These are phyloP conservation scores for Hemithea aestivaria DNA, from an alignment of 2,888 invertebrate species.

Conservation along the genomic window DNA sequence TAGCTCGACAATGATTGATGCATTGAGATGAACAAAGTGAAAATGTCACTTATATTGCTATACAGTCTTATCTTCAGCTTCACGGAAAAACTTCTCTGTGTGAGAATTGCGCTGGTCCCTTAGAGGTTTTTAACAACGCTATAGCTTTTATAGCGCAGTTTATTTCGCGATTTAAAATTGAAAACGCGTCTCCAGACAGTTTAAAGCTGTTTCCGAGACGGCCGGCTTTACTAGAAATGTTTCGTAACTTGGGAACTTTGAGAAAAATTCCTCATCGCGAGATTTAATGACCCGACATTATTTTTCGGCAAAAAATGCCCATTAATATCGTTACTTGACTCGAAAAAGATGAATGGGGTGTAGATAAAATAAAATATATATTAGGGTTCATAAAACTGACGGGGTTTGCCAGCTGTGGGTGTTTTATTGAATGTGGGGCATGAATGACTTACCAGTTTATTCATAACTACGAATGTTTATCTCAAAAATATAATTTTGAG, in stretches of 20 bases:
- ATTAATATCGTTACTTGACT: conserved; percentile 39
- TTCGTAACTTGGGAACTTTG: conserved; percentile 16
- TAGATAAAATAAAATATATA: conserved; percentile 52
- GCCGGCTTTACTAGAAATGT: conserved; percentile 11
- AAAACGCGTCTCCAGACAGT: conserved; percentile 17
- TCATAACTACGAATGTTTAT: too few relatives aligned
- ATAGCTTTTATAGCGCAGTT: conserved; percentile 12
- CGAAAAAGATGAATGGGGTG: conserved; percentile 42
- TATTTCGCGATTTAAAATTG: conserved; percentile 20
- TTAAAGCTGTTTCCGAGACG: conserved; percentile 13
- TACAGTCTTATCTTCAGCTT: conserved; percentile 8
- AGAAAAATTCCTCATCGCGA: conserved; percentile 24
- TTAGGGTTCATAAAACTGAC: conserved; percentile 41
- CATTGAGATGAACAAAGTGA: conserved; percentile 40
- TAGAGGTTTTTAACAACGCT: conserved; percentile 17
- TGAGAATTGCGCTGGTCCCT: conserved; percentile 9
- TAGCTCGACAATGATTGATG: conserved; percentile 48
- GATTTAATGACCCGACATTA: conserved; percentile 28
- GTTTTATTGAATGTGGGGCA: conserved; percentile 35
- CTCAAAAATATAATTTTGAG: too few relatives aligned
- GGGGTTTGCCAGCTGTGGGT: conserved; percentile 41
- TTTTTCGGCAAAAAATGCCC: conserved; percentile 30
- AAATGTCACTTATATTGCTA: conserved; percentile 32
- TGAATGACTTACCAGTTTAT: conserved; percentile 5
- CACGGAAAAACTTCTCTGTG: conserved; percentile 5